Base-by-base conservation (phyloP, 2,797 vertebrate species). In the Tenualosa ilisha region DNA sequence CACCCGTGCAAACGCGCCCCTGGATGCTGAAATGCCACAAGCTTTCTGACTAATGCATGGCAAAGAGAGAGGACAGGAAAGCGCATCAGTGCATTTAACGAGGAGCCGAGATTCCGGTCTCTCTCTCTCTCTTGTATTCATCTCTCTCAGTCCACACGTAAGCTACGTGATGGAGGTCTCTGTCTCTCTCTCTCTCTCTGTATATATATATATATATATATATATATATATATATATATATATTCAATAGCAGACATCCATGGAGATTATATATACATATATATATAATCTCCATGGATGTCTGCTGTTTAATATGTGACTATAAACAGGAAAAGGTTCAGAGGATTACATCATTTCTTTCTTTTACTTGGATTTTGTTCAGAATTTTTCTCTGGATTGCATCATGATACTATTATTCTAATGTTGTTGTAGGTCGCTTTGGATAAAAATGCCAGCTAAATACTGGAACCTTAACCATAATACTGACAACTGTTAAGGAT, bases 11-110 rank as follows among this genome's bases (percentile, higher is more conserved):
- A 96, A 93, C 95, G 92, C 96, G 95, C 95, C 91, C 92, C 92
- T 91, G 93, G 92, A 94, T 92, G 87, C 91, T 93, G 94, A 93
- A 93, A 84, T 88, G 91, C 92, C 94, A 91, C 90, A 91, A 94
- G 87, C 89, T 40, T 79, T 91, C 92, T 96, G 94, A 96, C 96
- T 96, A 96, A 97, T 95, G 92, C 90, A 95, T 95, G 93, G 92
- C 89, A 89, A 89, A 90, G 87, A 92, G 91, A 89, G 91, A 91
- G 89, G 89, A 86, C 87, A 88, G 89, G 84, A 89, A 89, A 89
- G 94, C 85, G 94, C 86, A 56, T 88, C 89, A 87, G 92, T 79
- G 72, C 72, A 15, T 91, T 89, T 79, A 88, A 86, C 82, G 82
- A 89, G 85, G 84, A 86, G 88, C 79, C 56, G 15, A 46, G 72